Percentiles rank a stretch among this genome's conserved stretches.
Conservation (phyloP, 2,113 vertebrate genomes). For the Petrocephalus zakoni region DNA sequence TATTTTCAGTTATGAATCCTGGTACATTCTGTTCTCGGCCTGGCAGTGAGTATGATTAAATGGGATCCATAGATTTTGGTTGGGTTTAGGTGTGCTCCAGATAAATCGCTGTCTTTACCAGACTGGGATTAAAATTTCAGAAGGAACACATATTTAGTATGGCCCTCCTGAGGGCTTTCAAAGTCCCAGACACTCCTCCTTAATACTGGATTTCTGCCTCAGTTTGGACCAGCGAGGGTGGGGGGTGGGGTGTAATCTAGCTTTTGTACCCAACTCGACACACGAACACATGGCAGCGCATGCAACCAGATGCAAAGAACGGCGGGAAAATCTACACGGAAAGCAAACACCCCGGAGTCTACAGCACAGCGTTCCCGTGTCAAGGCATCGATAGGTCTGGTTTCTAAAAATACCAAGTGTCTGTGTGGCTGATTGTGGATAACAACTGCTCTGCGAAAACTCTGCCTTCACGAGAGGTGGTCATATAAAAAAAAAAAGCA, state of each 20-base stretch:
- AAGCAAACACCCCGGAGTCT: conserved; percentile 50
- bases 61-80: neutral
- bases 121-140: neutral
- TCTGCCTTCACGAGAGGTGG: neutral
- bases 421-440: neutral
- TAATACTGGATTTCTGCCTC: conserved; percentile 54
- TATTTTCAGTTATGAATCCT: conserved; percentile 23
- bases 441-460: neutral
- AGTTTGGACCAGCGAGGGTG: conserved; percentile 42
- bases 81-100: neutral
- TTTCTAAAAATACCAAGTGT: neutral
- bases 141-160: neutral
- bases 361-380: conserved; percentile 87
- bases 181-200: conserved; percentile 43
- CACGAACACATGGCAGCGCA: conserved; percentile 60
- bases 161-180: neutral
- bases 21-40: conserved; percentile 28
- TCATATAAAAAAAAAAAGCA: neutral
- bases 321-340: conserved; percentile 45
- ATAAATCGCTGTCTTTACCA: neutral
- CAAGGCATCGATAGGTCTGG: conserved; percentile 19
- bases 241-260: conserved; percentile 72
- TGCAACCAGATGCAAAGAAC: conserved; percentile 62
- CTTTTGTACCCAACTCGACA: conserved; percentile 64
- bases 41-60: conserved; percentile 24